phyloP scores from a whole-genome alignment of 2,888 invertebrate species.

The Hirudinaria manillensis region DNA sequence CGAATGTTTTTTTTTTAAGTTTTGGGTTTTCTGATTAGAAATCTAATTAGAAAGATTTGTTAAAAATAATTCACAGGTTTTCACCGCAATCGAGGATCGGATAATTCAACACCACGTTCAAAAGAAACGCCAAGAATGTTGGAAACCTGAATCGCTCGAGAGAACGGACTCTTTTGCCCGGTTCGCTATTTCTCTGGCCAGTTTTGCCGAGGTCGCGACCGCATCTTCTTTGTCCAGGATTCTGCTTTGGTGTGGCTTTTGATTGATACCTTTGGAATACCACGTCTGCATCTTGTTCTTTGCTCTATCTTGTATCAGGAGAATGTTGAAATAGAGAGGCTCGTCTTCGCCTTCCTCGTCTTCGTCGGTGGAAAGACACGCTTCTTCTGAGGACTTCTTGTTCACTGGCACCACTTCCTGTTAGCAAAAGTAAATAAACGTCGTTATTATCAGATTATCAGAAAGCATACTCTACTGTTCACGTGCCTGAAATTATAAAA shows the following conservation, averaged over 20 bases:
- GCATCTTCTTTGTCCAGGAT: not conserved
- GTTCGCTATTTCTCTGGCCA: not conserved
- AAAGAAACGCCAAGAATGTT: too few species aligned
- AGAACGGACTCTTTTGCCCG: not conserved
- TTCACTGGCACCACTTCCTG: slow-evolving; percentile 9
- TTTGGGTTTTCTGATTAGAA: too few species aligned
- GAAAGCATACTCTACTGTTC: too few species aligned
- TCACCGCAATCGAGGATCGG: too few species aligned
- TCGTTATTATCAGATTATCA: too few species aligned
- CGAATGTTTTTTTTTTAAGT: too few species aligned
- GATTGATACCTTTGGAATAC: slow-evolving; percentile 1
- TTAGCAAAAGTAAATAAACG: not conserved
- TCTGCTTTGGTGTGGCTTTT: not conserved
- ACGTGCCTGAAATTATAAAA: too few species aligned
- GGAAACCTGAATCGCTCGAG: not conserved
- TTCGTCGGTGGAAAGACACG: slow-evolving; percentile 30
- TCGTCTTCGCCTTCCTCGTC: slow-evolving; percentile 38
- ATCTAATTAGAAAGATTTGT: too few species aligned
- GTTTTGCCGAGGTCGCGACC: not conserved
- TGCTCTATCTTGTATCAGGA: slow-evolving; percentile 32
- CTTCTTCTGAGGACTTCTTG: slow-evolving; percentile 24
- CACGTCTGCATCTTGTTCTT: slow-evolving; percentile 19
- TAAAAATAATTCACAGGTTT: too few species aligned
- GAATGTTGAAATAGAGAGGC: slow-evolving; percentile 36
- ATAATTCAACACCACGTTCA: too few species aligned